A percentile compares a stretch with the other conserved stretches of the same genome.
phyloP scores from a whole-genome alignment of 2,888 invertebrate genomes.

The Pseudococcus longispinus region DNA sequence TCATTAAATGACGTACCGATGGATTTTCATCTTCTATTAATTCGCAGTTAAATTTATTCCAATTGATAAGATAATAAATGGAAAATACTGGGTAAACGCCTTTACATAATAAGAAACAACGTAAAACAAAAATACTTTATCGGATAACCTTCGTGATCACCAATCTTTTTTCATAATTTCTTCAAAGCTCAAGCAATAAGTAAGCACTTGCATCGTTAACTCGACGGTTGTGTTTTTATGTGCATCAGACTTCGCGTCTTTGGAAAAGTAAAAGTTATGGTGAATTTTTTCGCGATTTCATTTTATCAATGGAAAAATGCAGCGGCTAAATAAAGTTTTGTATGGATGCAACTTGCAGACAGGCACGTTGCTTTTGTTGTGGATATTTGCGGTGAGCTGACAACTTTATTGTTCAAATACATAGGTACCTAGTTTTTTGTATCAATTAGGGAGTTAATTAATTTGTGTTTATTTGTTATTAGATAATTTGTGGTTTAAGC shows the following conservation, averaged over 20 bases:
- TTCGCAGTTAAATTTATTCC: conserved; percentile 18
- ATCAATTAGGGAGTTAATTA: not conserved
- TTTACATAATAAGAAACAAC: not conserved
- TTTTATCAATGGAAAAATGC: conserved; percentile 1
- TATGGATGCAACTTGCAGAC: conserved; percentile 7
- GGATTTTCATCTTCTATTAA: conserved; percentile 2
- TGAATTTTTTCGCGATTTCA: not conserved
- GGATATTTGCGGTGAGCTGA: not conserved
- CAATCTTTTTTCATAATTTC: not conserved
- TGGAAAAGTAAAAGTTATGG: not conserved
- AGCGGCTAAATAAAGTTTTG: not conserved
- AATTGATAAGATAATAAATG: not conserved
- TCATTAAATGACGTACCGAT: not conserved
- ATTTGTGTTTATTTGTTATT: not conserved
- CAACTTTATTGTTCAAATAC: not conserved
- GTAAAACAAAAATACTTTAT: conserved; percentile 8
- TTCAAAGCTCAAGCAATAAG: not conserved
- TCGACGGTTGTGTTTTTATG: not conserved
- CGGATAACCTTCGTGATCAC: conserved; percentile 6
- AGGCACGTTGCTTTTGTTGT: not conserved
- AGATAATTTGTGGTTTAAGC: not conserved
- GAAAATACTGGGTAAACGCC: not conserved
- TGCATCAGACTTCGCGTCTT: not conserved
- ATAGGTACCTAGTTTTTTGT: not conserved
- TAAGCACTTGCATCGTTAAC: not conserved